Conservation (phyloP, 2,113 vertebrate species). For the Nannobrachium achirus region DNA sequence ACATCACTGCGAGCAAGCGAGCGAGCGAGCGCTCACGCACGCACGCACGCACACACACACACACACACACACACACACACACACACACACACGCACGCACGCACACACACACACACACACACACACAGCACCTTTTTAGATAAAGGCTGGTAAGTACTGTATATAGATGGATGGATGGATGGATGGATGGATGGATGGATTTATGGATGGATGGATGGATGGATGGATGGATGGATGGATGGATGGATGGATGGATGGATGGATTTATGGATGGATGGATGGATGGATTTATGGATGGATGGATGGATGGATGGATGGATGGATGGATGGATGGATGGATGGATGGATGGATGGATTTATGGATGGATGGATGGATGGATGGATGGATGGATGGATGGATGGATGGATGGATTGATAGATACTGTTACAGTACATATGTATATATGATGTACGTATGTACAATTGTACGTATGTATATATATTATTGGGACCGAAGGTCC, state of each 20-base stretch:
- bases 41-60: conserved; percentile 7
- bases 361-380: neutral
- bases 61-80: neutral
- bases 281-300: neutral
- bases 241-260: neutral
- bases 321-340: conserved; percentile 14
- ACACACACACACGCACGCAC: neutral
- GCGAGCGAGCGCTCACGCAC: neutral
- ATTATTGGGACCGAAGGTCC: too few relatives aligned
- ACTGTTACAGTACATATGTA: too few relatives aligned
- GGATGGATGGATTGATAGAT: too few relatives aligned
- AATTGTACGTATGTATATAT: too few relatives aligned
- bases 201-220: neutral
- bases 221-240: neutral
- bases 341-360: conserved; percentile 1
- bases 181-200: conserved; percentile 1
- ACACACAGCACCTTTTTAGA: too few relatives aligned
- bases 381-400: too few relatives aligned
- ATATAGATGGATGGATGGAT: conserved; percentile 9
- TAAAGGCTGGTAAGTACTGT: too few relatives aligned
- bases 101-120: conserved; percentile 7
- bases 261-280: too few relatives aligned
- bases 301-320: conserved; percentile 9
- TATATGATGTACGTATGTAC: too few relatives aligned
- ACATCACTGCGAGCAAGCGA: conserved; percentile 34